Base-by-base conservation (phyloP, 1,140 invertebrate genomes). In the Aethina tumida region DNA sequence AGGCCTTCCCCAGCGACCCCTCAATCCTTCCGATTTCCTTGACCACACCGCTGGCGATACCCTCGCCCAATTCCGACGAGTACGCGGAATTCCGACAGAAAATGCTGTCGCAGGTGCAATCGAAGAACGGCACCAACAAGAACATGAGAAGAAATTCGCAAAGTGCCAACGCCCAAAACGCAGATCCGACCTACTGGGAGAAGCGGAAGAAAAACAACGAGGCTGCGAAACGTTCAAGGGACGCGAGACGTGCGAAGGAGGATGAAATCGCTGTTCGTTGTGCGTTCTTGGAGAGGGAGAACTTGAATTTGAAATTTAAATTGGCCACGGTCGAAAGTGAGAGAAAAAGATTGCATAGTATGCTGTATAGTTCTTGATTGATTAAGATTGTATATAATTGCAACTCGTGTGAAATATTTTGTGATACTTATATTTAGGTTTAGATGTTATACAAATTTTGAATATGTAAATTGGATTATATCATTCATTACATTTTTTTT, bases 221-320 rank as follows among this genome's bases (percentile, higher is more conserved):
- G 47, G 92, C 94, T 0, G 94, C 94, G 1, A 98, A 97, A 61
- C 71, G 91, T 35, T 95, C 90, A 1, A 69, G 94, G 26, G 93
- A 97, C 52, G 79, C 85, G 0, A 68, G 94, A 35, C 71, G 91
- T 50, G 74, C 81, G 8, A 91, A 96, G 56, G 93, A 97, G 59
- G 87, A 96, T 40, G 85, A 92, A 55, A 83, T 96, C 9, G 87
- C 91, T 0, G 83, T 96, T 18, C 65, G 87, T 34, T 1, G 80
- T 79, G 80, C 82, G 0, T 91, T 81, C 45, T 66, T 97, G 3
- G 88, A 95, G 64, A 75, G 83, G 30, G 84, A 91, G 64, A 83
- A 85, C 45, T 54, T 74, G 2, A 71, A 71, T 55, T 58, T 88
- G 14, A 68, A 72, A 17, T 71, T 71, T 36, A 70, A 81, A 58